These are phyloP conservation scores for Cyanoliseus patagonus DNA, from an alignment of 2,113 vertebrate genomes.

Conservation along the genomic window DNA sequence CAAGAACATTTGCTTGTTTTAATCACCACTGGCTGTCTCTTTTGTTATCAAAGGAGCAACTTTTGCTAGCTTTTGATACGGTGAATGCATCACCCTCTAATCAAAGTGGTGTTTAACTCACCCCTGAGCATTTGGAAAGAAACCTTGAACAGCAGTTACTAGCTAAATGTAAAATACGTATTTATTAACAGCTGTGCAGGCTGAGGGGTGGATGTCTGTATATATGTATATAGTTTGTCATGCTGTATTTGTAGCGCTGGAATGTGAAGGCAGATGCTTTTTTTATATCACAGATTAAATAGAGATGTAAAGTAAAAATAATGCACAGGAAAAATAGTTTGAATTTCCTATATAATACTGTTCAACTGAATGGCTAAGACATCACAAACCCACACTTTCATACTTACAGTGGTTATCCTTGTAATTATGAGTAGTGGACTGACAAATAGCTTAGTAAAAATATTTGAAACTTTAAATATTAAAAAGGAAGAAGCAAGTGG, in stretches of 20 bases:
- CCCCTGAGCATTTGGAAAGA: neutral
- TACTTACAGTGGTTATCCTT: neutral
- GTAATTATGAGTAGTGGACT: neutral
- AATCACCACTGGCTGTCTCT: constrained; percentile 8
- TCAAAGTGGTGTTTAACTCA: neutral
- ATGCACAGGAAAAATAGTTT: neutral
- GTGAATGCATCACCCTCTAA: neutral
- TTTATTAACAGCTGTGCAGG: constrained; percentile 6
- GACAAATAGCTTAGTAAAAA: neutral
- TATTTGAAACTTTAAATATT: neutral
- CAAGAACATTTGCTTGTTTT: constrained; percentile 14
- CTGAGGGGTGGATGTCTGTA: rapidly evolving
- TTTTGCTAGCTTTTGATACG: constrained; percentile 22
- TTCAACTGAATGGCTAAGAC: neutral
- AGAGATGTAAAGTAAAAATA: neutral
- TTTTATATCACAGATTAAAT: neutral
- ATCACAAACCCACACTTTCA: neutral
- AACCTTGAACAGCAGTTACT: neutral
- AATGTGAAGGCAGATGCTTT: neutral
- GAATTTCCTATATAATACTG: neutral
- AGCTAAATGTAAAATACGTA: neutral
- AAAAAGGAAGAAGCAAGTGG: neutral
- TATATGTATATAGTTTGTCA: neutral
- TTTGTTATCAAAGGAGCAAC: constrained; percentile 14
- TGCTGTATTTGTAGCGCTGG: neutral